A percentile compares a stretch with the other conserved stretches of the same genome.
These are phyloP conservation scores for Portevinia maculata DNA, from an alignment of 2,888 invertebrate species.

Conservation along the genomic window DNA sequence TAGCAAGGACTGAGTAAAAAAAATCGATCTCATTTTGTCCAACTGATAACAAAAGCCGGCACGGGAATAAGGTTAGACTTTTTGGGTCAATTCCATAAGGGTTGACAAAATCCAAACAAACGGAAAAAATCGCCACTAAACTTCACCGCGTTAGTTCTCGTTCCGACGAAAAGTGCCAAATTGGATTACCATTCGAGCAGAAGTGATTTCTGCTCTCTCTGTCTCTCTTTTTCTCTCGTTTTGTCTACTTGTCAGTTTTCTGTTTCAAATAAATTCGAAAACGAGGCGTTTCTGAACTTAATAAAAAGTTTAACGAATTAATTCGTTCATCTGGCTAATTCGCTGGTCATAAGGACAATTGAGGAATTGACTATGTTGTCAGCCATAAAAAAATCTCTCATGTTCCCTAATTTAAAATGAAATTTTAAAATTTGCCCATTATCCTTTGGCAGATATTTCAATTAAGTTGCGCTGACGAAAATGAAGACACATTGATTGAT, in stretches of 20 bases:
- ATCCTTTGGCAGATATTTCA: constrained; percentile 32
- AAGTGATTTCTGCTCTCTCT: constrained; percentile 51
- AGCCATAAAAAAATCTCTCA: background rate
- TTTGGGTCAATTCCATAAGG: constrained; percentile 51
- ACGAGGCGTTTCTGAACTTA: background rate
- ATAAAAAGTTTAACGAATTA: constrained; percentile 50
- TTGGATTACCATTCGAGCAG: constrained; percentile 59
- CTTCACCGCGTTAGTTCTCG: constrained; percentile 13
- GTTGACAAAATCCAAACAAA: background rate
- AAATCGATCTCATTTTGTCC: constrained; percentile 67
- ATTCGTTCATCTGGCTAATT: constrained; percentile 68
- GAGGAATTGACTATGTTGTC: constrained; percentile 31
- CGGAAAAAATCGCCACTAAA: constrained; percentile 4
- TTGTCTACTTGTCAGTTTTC: constrained; percentile 34
- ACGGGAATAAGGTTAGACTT: background rate
- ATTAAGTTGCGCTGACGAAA: constrained; percentile 48
- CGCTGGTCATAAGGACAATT: constrained; percentile 61
- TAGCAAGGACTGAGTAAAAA: constrained; percentile 9
- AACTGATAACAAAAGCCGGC: constrained; percentile 44
- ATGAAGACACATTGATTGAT: constrained; percentile 45
- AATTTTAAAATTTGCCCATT: constrained; percentile 8
- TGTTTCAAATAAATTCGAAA: background rate
- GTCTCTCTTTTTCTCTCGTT: background rate
- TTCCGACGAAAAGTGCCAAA: constrained; percentile 49
- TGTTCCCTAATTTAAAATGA: constrained; percentile 44